Evolutionary conservation across 1,140 invertebrate genomes (phyloP), one percentile per base, ranked within the genome.

Genomic region (Trachymyrmex septentrionalis): DNA sequence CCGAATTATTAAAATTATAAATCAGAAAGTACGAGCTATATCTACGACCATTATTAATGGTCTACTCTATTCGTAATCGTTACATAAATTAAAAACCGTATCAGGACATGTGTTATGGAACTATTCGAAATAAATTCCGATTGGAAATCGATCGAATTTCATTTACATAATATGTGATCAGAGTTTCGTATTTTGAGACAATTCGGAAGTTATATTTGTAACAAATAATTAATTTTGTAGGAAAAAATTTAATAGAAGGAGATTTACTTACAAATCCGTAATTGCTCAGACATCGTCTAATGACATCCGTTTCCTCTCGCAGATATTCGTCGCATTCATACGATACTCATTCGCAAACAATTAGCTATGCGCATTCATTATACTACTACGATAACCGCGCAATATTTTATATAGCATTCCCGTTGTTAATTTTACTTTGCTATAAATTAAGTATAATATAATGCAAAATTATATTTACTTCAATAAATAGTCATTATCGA

Each of bases 401-500:
- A 19, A 66, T n/a, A 66, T 9, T 66, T 66, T 34, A 10, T 24
- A 61, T 9, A 19, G 24, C 27, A 66, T 3, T 66, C 2, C 0
- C 0, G 1, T n/a, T 16, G 9, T 34, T 34, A 9, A 66, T 34
- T 66, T n/a, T 64, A 30, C 27, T 63, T 30, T 16, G 6, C 14
- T 34, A 7, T 0, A 24, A 34, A 66, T 10, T 66, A 38, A 7
- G 7, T 38, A 38, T 38, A 38, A n/a, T 66, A n/a, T 19, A 19
- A 19, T 7, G 57, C 3, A 9, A 34, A 66, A 66, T 64, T n/a
- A 64, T 66, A 66, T 66, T 66, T 66, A 66, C 9, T 66, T 66
- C 6, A 5, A 63, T 34, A 9, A 10, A n/a, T 34, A 66, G 1
- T 38, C 34, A 38, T 38, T 38, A 66, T 61, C 3, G 30, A 34